Conservation (phyloP, 1,140 invertebrate species). For the Platorchestia sp. region DNA sequence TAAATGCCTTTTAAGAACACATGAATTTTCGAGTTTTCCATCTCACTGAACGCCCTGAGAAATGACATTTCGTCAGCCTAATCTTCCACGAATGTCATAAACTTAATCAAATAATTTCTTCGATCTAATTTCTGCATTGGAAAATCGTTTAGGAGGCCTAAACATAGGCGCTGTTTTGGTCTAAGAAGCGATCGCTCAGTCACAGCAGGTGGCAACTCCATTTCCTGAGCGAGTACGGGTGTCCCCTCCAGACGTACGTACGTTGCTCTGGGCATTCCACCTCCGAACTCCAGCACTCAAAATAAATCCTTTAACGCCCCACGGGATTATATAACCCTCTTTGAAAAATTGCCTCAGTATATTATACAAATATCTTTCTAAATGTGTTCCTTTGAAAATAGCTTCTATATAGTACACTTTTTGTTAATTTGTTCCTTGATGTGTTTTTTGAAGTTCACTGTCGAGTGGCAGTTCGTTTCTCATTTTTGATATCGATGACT, state of each 20-base stretch:
- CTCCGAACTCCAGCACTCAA: neutral
- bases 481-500: too few species aligned
- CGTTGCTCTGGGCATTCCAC: neutral
- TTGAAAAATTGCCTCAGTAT: too few species aligned
- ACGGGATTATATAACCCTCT: too few species aligned
- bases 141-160: neutral
- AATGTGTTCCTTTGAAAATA: too few species aligned
- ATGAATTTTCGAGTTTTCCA: neutral
- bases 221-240: neutral
- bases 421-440: too few species aligned
- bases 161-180: neutral
- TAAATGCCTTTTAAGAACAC: neutral
- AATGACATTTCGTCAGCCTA: too few species aligned
- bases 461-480: too few species aligned
- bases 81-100: too few species aligned
- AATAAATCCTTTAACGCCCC: neutral
- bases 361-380: too few species aligned
- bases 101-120: neutral
- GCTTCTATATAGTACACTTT: too few species aligned
- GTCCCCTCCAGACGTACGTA: neutral
- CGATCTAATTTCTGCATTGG: neutral
- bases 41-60: neutral
- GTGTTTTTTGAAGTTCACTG: too few species aligned
- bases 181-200: neutral
- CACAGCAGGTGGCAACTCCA: neutral